Evolutionary conservation across 2,113 vertebrate species (phyloP).

Genomic region (Xiphophorus hellerii): DNA sequence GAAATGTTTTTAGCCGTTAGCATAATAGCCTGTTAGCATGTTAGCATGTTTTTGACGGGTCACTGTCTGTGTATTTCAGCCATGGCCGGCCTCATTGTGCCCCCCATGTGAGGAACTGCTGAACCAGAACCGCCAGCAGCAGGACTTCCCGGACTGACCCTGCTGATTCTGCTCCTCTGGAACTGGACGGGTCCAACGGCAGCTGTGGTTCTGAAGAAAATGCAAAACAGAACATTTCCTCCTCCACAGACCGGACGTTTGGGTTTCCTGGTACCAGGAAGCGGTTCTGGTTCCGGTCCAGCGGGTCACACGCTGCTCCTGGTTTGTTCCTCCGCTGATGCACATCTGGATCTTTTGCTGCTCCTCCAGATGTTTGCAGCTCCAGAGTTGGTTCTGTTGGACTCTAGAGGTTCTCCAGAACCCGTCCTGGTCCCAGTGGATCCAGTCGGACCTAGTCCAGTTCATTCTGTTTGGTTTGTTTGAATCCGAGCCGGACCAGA

Average conservation of each 20-base stretch:
- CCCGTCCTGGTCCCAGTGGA: conserved; percentile 10
- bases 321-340: no score
- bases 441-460: conserved; percentile 18
- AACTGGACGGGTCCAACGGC: conserved; percentile 36
- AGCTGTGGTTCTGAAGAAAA: conserved; percentile 7
- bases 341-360: no score
- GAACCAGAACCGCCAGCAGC: conserved; percentile 12
- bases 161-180: conserved; percentile 1
- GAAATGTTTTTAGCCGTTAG: no score
- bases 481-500: no score
- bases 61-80: conserved; percentile 70
- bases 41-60: no score
- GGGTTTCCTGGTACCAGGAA: no score
- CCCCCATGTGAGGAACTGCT: conserved; percentile 81
- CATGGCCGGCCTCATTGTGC: conserved; percentile 86
- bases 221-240: neutral
- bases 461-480: neutral
- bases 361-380: no score
- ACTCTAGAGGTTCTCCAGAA: no score
- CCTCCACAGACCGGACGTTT: neutral
- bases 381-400: no score
- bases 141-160: neutral
- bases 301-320: no score
- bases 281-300: no score
- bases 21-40: no score